Evolutionary conservation across 2,888 invertebrate species (phyloP), one percentile per base, ranked within the genome.

Genomic region (Hydrotaea cyrtoneurina): DNA sequence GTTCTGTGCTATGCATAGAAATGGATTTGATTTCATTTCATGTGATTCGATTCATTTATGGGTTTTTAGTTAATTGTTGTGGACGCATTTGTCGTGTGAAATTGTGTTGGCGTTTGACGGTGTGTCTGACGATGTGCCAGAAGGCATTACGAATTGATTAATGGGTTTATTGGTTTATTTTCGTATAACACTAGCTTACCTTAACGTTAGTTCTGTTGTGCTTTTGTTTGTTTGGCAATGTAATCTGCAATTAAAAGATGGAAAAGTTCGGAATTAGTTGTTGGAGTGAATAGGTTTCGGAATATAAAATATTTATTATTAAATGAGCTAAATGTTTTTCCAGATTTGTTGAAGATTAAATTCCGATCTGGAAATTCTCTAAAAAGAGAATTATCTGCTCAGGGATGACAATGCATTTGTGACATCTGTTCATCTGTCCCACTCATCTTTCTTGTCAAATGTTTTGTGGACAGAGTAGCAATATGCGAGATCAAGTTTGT

Each of bases 1-100:
- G 77, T 77, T 69, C 69, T 69, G 46, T 69, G 69, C 15, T 69
- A 46, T 15, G 23, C 2, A 69, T 43, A 19, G 39, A 69, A 69
- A 69, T 69, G 43, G 21, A 39, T 43, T 69, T 46, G 46, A 66
- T 66, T 66, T 21, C 19, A 66, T 66, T 39, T 19, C 31, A 7
- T 19, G 17, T 59, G 26, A 13, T 31, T 64, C 36, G n/a, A n/a
- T 66, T 43, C 11, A 39, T 66, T 43, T 66, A 43, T 21, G 59
- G 26, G 11, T 39, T 69, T 46, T 43, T 43, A 23, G 59, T 46
- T 46, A 69, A 46, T 69, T 19, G 69, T 69, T 43, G 17, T 13
- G 5, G 50, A 50, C 50, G 13, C 50, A 50, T 50, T 50, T 50
- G 15, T 43, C 46, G 46, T 43, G 69, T 69, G 69, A 69, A 21